A percentile compares a stretch with the other conserved stretches of the same genome.
Conservation (phyloP, 2,797 vertebrate genomes). For the Harpagifer antarcticus region DNA sequence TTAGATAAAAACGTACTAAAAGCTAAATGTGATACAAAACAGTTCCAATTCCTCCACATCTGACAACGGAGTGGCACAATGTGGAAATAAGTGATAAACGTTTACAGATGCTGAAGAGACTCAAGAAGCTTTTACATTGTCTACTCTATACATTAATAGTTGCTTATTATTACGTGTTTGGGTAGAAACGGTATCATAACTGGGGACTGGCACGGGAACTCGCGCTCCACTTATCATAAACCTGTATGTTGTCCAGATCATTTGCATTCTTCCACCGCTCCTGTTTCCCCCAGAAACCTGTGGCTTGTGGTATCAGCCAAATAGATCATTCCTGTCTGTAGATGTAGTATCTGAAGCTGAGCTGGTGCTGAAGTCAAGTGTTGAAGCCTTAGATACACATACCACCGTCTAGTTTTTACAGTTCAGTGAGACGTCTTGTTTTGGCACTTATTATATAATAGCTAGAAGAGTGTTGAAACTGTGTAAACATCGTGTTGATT, state of each 20-base stretch:
- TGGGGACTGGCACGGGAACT: constrained; percentile 15
- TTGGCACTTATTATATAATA: constrained; percentile 10
- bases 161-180: constrained; percentile 6
- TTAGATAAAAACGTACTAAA: constrained; percentile 10
- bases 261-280: constrained; percentile 69
- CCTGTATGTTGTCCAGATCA: constrained; percentile 55
- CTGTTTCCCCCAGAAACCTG: constrained; percentile 41
- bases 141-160: neutral
- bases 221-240: constrained; percentile 55
- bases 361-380: constrained; percentile 47
- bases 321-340: constrained; percentile 49
- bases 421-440: constrained; percentile 11
- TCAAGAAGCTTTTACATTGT: constrained; percentile 19
- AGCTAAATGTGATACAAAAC: constrained; percentile 18
- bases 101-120: constrained; percentile 56
- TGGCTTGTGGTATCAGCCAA: constrained; percentile 44
- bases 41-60: constrained; percentile 29
- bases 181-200: neutral
- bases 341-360: constrained; percentile 41
- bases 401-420: neutral
- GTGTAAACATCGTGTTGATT: constrained; percentile 30
- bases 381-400: constrained; percentile 16
- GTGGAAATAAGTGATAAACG: constrained; percentile 46
- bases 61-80: constrained; percentile 44
- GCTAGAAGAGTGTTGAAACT: constrained; percentile 23